Conservation (phyloP, 2,113 vertebrate species). For the Sus scrofa region DNA sequence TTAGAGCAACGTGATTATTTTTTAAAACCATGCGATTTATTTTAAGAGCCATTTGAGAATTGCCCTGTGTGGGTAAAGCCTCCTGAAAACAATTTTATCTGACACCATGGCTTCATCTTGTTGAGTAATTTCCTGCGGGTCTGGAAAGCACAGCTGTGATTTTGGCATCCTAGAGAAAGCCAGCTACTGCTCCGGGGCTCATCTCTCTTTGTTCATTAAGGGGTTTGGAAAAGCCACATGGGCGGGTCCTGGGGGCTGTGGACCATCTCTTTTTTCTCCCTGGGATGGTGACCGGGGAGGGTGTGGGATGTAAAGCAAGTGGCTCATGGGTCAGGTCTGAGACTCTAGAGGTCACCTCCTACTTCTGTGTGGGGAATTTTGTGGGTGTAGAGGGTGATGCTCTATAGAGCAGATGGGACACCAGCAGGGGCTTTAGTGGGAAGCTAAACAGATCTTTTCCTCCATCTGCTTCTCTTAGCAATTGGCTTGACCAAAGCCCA, state of each 20-base stretch:
- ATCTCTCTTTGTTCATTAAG: not conserved
- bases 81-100: slow-evolving; percentile 66
- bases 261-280: not conserved
- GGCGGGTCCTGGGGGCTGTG: not conserved
- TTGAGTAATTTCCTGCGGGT: slow-evolving; percentile 69
- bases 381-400: not conserved
- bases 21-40: slow-evolving; percentile 64
- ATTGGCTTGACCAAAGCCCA: slow-evolving; percentile 25
- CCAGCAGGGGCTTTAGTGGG: slow-evolving; percentile 41
- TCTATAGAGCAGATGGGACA: slow-evolving; percentile 56
- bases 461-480: slow-evolving; percentile 67
- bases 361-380: not conserved
- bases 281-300: not conserved
- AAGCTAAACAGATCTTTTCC: slow-evolving; percentile 45
- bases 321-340: not conserved
- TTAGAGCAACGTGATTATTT: slow-evolving; percentile 66
- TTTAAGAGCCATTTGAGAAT: slow-evolving; percentile 70
- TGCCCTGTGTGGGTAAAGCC: slow-evolving; percentile 52
- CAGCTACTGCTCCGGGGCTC: not conserved
- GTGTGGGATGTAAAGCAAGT: not conserved
- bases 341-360: not conserved
- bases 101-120: slow-evolving; percentile 68
- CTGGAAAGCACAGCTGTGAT: slow-evolving; percentile 66
- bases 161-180: slow-evolving; percentile 49
- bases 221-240: not conserved